phyloP scores from a whole-genome alignment of 1,140 invertebrate species.

The Brachionus plicatilis region DNA sequence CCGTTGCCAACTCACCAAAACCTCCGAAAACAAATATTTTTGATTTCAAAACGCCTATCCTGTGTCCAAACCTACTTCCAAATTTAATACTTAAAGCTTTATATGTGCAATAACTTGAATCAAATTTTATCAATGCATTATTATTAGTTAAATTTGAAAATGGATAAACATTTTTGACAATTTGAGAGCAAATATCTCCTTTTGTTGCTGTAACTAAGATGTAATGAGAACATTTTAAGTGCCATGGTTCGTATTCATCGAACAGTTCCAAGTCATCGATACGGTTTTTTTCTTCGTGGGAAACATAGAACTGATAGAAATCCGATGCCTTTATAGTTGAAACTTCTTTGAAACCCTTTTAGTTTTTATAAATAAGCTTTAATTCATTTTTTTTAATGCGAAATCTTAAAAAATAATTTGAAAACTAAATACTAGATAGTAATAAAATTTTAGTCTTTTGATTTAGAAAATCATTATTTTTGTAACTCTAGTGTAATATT shows the following conservation, averaged over 20 bases:
- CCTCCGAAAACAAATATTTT: slow-evolving; percentile 43
- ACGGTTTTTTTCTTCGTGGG: slow-evolving; percentile 49
- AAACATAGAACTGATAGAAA: slow-evolving; percentile 50
- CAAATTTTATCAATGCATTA: background rate
- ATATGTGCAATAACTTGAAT: background rate
- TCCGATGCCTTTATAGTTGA: slow-evolving; percentile 54
- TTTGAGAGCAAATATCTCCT: background rate
- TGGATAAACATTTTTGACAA: background rate
- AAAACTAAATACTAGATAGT: too few relatives aligned
- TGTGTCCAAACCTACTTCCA: slow-evolving; percentile 47
- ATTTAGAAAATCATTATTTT: too few relatives aligned
- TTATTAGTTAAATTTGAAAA: background rate
- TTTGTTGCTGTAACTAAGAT: slow-evolving; percentile 46
- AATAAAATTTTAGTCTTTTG: too few relatives aligned
- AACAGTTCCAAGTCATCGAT: slow-evolving; percentile 58
- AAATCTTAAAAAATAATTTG: background rate
- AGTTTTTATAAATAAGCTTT: background rate
- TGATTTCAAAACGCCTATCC: slow-evolving; percentile 41
- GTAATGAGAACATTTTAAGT: slow-evolving; percentile 60
- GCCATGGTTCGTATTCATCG: slow-evolving; percentile 61
- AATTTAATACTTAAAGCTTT: background rate
- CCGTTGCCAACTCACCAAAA: slow-evolving; percentile 37
- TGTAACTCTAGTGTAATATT: too few relatives aligned
- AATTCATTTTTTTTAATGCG: background rate
- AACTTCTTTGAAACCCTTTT: slow-evolving; percentile 56